These are phyloP conservation scores for Meghimatium bilineatum DNA, from an alignment of 2,888 invertebrate genomes.

Conservation along the genomic window DNA sequence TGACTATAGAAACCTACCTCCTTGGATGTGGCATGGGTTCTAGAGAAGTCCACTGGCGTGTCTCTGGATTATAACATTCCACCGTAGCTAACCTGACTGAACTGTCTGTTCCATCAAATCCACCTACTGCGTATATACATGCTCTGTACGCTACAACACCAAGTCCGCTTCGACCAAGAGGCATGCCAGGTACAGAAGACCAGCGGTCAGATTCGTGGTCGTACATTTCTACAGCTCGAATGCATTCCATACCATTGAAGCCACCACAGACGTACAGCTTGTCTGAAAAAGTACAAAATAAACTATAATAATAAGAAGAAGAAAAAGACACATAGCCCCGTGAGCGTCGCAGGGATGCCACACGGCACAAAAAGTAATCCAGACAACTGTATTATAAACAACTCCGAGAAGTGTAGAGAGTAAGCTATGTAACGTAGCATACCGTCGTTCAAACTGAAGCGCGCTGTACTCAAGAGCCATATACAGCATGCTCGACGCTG, in stretches of 20 bases:
- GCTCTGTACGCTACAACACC: conserved; percentile 92
- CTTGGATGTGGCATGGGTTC: conserved; percentile 76
- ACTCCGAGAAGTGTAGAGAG: too few species aligned
- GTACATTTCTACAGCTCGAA: conserved; percentile 75
- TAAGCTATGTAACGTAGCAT: too few species aligned
- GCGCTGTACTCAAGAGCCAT: too few species aligned
- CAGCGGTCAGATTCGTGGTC: conserved; percentile 74
- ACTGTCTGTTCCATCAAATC: conserved; percentile 89
- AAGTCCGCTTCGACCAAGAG: conserved; percentile 90
- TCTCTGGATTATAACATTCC: conserved; percentile 81
- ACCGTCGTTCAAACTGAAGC: too few species aligned
- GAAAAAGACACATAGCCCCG: too few species aligned
- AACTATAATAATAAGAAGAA: too few species aligned
- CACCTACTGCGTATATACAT: conserved; percentile 84
- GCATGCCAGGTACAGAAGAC: conserved; percentile 82
- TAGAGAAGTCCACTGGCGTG: conserved; percentile 80
- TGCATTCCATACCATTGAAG: conserved; percentile 77
- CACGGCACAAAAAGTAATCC: too few species aligned
- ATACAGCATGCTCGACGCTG: too few species aligned
- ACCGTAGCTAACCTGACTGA: conserved; percentile 90
- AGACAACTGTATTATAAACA: too few species aligned
- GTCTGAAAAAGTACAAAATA: conserved; percentile 60
- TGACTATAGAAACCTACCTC: conserved; percentile 24
- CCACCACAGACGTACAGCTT: conserved; percentile 77
- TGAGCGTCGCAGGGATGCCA: too few species aligned